A percentile compares a stretch with the other conserved stretches of the same genome.
These are phyloP conservation scores for Cantharis nigra DNA, from an alignment of 2,888 invertebrate species.

Conservation along the genomic window DNA sequence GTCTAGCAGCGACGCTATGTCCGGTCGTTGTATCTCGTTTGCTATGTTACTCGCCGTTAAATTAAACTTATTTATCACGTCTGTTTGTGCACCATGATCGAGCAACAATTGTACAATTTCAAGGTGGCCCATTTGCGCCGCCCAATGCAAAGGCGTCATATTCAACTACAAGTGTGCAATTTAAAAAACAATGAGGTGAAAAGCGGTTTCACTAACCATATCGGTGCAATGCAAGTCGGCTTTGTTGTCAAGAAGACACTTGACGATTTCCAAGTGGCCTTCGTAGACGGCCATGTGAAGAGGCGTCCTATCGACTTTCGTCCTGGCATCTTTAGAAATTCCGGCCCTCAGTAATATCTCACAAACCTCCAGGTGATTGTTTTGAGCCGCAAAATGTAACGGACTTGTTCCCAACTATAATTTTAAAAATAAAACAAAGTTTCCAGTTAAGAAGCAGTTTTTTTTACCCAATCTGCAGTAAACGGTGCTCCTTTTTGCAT, in stretches of 20 bases:
- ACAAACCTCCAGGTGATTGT: constrained; percentile 78
- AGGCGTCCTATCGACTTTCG: constrained; percentile 91
- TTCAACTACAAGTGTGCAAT: constrained; percentile 61
- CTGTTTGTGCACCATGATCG: constrained; percentile 73
- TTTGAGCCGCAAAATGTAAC: constrained; percentile 83
- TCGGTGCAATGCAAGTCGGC: constrained; percentile 77
- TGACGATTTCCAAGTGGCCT: constrained; percentile 77
- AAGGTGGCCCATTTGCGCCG: constrained; percentile 79
- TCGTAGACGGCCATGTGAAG: constrained; percentile 87
- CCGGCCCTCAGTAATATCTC: constrained; percentile 84
- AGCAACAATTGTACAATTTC: constrained; percentile 72
- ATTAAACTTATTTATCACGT: constrained; percentile 72
- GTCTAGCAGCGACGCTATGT: constrained; percentile 56
- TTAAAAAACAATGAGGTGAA: not conserved
- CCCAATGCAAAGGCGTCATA: constrained; percentile 96
- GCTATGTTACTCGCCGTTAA: constrained; percentile 73
- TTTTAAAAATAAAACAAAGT: not conserved
- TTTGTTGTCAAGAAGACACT: constrained; percentile 68
- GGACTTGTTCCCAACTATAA: constrained; percentile 85
- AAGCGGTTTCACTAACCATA: constrained; percentile 62
- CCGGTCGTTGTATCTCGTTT: constrained; percentile 65
- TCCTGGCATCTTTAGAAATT: constrained; percentile 84
- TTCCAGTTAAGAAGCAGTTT: not conserved
- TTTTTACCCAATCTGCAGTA: constrained; percentile 85
- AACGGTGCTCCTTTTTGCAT: constrained; percentile 89